phyloP scores from a whole-genome alignment of 2,888 invertebrate genomes.

The Synergus japonicus region DNA sequence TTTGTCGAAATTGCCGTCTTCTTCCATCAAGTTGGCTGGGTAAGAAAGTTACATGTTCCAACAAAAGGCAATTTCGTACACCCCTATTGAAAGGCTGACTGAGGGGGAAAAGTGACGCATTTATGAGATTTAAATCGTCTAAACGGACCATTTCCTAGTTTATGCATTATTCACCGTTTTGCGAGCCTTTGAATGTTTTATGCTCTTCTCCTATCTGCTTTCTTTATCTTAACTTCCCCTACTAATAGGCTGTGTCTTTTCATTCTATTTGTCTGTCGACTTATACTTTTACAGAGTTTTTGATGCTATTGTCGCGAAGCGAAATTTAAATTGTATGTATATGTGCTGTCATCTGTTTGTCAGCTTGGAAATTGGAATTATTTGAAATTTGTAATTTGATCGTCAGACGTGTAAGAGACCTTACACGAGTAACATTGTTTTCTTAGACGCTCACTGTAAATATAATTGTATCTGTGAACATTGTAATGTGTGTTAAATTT shows the following conservation, averaged over 20 bases:
- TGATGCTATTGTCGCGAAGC: not conserved
- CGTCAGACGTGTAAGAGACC: no score
- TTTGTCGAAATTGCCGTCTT: slow-evolving; percentile 22
- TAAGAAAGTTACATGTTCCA: slow-evolving; percentile 36
- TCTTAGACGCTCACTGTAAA: no score
- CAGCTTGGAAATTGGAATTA: no score
- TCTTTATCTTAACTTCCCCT: slow-evolving; percentile 46
- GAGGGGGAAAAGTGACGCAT: slow-evolving; percentile 64
- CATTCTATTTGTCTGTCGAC: slow-evolving; percentile 11
- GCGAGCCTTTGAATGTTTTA: slow-evolving; percentile 71
- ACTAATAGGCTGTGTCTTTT: slow-evolving; percentile 44
- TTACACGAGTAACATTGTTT: no score
- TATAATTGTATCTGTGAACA: no score
- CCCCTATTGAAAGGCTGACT: slow-evolving; percentile 20
- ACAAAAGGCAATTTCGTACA: slow-evolving; percentile 34
- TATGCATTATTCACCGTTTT: slow-evolving; percentile 75
- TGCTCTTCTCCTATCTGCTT: slow-evolving; percentile 51
- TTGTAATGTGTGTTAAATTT: no score
- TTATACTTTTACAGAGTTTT: not conserved
- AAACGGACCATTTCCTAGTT: slow-evolving; percentile 74
- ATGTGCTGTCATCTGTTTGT: no score
- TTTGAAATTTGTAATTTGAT: no score
- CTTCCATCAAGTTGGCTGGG: slow-evolving; percentile 17
- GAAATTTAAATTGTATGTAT: no score
- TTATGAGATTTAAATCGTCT: slow-evolving; percentile 76